Evolutionary conservation across 1,140 invertebrate species (phyloP), one percentile per base, ranked within the genome.

Genomic region (Orussus abietinus): DNA sequence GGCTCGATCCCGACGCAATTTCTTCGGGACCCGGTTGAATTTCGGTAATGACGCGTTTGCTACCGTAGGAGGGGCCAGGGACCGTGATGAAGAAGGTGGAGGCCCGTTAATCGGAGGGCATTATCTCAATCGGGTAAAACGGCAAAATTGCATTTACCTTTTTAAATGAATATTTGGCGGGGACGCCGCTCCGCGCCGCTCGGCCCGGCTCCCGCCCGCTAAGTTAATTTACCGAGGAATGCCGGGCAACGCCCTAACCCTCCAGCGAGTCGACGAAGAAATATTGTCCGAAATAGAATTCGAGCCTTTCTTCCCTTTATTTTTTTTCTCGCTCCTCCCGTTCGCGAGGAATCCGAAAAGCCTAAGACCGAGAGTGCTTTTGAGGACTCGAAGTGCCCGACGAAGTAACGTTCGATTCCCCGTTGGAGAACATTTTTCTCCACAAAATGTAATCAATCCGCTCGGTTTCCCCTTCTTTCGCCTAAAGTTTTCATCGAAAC

Each of bases 91-190:
- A 30, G 33, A 36, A 28, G 30, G 28, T 26, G 25, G 41, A 45
- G 47, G 58, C 50, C 57, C 64, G 67, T 72, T 73, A 73, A 73
- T 73, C 70, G 66, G 65, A 53, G 56, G 58, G 65, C 69, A 72
- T 72, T 73, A 73, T 73, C 70, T 73, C 66, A 73, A 73, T 73
- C 70, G 71, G 67, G 70, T 73, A 73, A 73, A 73, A 72, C 65
- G 60, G 64, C 66, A 65, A 73, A 73, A 73, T 73, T 73, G 67
- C 70, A 73, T 73, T 72, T 71, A 73, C 70, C 70, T 73, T 71
- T 72, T 73, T 72, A 72, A 73, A 73, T 73, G 70, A 73, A 73
- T 73, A 73, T 73, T 73, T 73, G 66, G 68, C 60, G 66, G 66
- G 56, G 61, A 61, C 53, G 57, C 51, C 49, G 53, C 47, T 47